Evolutionary conservation across 1,140 invertebrate genomes (phyloP), one percentile per base, ranked within the genome.

Genomic region (Myzus persicae): DNA sequence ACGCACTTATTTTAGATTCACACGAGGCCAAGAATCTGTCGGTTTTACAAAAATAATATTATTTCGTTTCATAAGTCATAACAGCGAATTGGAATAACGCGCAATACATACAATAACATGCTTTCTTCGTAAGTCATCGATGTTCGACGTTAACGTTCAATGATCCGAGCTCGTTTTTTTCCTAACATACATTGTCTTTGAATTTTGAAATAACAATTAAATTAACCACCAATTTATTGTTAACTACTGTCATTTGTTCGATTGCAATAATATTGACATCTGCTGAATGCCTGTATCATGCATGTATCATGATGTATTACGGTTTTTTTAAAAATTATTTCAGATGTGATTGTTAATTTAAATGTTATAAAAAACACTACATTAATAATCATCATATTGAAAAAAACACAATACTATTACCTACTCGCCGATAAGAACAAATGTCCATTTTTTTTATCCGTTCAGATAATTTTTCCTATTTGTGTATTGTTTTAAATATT

Each of bases 21-120:
- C 14, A n/a, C 59, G 59, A 76, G 31, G 59, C 59, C 59, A 76
- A 76, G 31, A 76, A 76, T 76, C 59, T 76, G 31, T 76, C 36
- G 31, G n/a, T 76, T 76, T 76, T n/a, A 76, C n/a, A 36, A 76
- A n/a, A n/a, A 76, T 76, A 76, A 76, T 76, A 76, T 76, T 76
- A 76, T 76, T 76, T 76, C 2, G 5, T 76, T 14, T 76, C 59
- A 36, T 67, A 76, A 76, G 59, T 76, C 48, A 51, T 51, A 51
- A 6, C 48, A 76, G 1, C 31, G 36, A 11, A 76, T 67, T 76
- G 14, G 31, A 76, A 76, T 76, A 76, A 76, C 59, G 1, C 59
- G n/a, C 31, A 76, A n/a, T 76, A 76, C 31, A 59, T 7, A 67
- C 31, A 76, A 24, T n/a, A 51, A 76, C 31, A 59, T n/a, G n/a